A percentile compares a stretch with the other conserved stretches of the same genome.
Conservation (phyloP, 2,797 vertebrate genomes). For the Hapalemur alaotrensis region DNA sequence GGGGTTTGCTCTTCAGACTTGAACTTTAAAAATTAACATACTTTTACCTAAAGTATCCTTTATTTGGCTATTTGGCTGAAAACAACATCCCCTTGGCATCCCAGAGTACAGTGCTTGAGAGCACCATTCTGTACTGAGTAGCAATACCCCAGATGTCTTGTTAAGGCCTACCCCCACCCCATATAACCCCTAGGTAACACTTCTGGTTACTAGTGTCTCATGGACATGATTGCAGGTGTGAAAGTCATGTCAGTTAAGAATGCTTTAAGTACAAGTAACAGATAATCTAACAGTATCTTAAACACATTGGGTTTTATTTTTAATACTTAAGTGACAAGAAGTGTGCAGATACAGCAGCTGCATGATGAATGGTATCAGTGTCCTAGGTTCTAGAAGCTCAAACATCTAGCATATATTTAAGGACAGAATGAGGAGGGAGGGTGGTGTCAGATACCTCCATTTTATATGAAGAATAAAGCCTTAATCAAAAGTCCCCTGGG, state of each 20-base stretch:
- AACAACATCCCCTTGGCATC: background rate
- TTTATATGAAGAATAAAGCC: background rate
- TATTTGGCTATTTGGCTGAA: background rate
- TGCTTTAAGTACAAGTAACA: background rate
- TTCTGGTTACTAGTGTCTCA: background rate
- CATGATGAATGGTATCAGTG: background rate
- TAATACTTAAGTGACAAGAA: background rate
- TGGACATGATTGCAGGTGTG: background rate
- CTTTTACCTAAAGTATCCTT: background rate
- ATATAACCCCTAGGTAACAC: background rate
- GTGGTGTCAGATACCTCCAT: background rate
- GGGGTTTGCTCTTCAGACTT: background rate
- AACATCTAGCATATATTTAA: background rate
- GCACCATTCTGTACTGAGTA: background rate
- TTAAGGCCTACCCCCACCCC: background rate
- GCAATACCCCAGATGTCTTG: background rate
- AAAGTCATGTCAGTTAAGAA: background rate
- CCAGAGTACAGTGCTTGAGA: background rate
- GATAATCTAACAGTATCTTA: background rate
- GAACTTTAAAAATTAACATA: slow-evolving; percentile 13
- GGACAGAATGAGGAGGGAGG: background rate
- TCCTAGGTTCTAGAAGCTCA: background rate
- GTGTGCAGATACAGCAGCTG: background rate
- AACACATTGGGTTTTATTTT: background rate
- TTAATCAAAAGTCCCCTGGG: background rate